phyloP scores from a whole-genome alignment of 2,888 invertebrate species.

The Tuta absoluta region DNA sequence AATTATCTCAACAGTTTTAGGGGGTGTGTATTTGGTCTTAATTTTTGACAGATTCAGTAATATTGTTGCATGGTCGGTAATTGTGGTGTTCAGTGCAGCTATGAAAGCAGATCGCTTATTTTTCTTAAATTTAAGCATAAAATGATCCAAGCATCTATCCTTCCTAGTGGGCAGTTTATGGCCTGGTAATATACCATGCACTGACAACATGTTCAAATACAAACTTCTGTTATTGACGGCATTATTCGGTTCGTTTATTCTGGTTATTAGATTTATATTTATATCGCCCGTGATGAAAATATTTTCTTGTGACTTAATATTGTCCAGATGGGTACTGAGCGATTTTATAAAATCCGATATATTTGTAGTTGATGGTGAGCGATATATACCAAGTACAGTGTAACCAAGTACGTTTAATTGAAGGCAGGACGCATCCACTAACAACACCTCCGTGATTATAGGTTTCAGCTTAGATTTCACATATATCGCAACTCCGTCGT shows the following conservation, averaged over 20 bases:
- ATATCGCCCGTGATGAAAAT: constrained; percentile 39
- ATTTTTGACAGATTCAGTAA: neutral
- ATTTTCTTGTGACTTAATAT: constrained; percentile 28
- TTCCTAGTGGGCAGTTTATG: constrained; percentile 23
- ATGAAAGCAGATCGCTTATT: constrained; percentile 9
- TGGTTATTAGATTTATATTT: constrained; percentile 36
- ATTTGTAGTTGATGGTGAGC: constrained; percentile 36
- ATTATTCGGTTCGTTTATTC: neutral
- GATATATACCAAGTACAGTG: constrained; percentile 36
- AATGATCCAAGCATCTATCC: constrained; percentile 23
- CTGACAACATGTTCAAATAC: constrained; percentile 15
- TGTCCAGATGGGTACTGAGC: constrained; percentile 32
- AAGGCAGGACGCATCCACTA: constrained; percentile 33
- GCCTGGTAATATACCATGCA: constrained; percentile 19
- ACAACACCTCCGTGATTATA: constrained; percentile 28
- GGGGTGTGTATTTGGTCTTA: neutral
- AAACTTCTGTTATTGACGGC: constrained; percentile 4
- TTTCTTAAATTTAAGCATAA: constrained; percentile 21
- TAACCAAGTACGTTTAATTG: constrained; percentile 28
- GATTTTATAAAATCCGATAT: constrained; percentile 34
- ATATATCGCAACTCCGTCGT: constrained; percentile 1
- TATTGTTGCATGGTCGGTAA: constrained; percentile 21
- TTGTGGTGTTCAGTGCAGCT: constrained; percentile 20
- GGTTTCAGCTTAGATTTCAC: neutral
- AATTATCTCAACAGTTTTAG: neutral